Evolutionary conservation across 2,113 vertebrate species (phyloP).

Genomic region (Haplochromis burtoni): DNA sequence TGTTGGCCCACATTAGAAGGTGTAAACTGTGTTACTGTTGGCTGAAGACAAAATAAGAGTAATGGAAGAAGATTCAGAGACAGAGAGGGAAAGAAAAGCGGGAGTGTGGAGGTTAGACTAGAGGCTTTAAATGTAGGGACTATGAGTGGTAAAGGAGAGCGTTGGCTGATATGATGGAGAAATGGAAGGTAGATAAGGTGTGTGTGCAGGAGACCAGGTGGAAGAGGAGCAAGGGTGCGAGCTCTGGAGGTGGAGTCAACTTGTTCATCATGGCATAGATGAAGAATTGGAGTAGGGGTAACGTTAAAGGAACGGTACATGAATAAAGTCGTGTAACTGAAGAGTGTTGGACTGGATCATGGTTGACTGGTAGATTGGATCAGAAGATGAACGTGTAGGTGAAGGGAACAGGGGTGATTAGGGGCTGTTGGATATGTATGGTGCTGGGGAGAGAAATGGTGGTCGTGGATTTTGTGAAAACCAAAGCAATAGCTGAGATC

Average conservation of each 20-base stretch:
- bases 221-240: not conserved
- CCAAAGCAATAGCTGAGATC: not conserved
- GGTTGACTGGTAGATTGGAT: not conserved
- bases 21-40: not conserved
- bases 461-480: not conserved
- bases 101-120: not conserved
- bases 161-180: not conserved
- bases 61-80: not conserved
- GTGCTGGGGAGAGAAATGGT: not conserved
- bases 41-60: not conserved
- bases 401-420: not conserved
- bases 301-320: not conserved
- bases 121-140: not conserved
- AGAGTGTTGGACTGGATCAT: not conserved
- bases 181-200: not conserved
- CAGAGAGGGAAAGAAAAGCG: rapidly evolving
- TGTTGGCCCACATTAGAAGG: not conserved
- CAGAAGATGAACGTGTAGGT: not conserved
- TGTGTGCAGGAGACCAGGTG: not conserved
- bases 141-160: not conserved
- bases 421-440: not conserved
- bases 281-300: not conserved
- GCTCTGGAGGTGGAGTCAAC: not conserved
- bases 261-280: not conserved
- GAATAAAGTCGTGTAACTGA: rapidly evolving